phyloP scores from a whole-genome alignment of 2,113 vertebrate species.

The Ceratotherium simum region DNA sequence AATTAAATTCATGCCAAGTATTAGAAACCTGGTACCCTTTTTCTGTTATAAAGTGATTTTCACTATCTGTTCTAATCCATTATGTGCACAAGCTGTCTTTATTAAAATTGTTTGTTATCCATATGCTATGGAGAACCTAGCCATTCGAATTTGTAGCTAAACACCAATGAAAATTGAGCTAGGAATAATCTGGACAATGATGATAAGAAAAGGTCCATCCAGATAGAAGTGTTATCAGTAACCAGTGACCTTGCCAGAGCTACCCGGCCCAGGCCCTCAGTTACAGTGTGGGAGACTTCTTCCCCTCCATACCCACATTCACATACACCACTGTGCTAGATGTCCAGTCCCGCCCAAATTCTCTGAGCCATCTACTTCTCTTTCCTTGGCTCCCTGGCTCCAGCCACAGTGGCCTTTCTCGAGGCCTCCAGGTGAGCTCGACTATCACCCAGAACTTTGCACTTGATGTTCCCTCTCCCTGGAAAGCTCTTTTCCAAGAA shows the following conservation, averaged over 20 bases:
- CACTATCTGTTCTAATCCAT: background rate
- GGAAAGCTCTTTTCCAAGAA: background rate
- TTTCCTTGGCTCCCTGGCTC: background rate
- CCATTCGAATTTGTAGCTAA: background rate
- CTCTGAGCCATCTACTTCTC: too few species aligned
- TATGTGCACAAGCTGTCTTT: background rate
- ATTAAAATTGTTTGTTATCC: background rate
- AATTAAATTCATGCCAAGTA: background rate
- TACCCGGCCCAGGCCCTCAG: too few species aligned
- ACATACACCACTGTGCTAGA: too few species aligned
- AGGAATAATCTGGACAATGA: background rate
- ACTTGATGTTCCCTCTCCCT: background rate
- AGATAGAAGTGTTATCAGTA: background rate
- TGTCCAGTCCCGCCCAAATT: accelerated
- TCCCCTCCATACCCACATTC: accelerated
- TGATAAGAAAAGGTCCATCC: too few species aligned
- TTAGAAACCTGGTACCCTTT: background rate
- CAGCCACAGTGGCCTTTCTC: background rate
- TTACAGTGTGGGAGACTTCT: too few species aligned
- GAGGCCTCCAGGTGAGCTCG: background rate
- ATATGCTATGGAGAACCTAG: background rate
- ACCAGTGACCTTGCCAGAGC: accelerated
- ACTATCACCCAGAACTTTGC: background rate
- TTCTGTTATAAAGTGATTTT: background rate
- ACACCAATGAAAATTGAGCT: background rate